Evolutionary conservation across 2,797 vertebrate species (phyloP).

Genomic region (Sphenodon punctatus): DNA sequence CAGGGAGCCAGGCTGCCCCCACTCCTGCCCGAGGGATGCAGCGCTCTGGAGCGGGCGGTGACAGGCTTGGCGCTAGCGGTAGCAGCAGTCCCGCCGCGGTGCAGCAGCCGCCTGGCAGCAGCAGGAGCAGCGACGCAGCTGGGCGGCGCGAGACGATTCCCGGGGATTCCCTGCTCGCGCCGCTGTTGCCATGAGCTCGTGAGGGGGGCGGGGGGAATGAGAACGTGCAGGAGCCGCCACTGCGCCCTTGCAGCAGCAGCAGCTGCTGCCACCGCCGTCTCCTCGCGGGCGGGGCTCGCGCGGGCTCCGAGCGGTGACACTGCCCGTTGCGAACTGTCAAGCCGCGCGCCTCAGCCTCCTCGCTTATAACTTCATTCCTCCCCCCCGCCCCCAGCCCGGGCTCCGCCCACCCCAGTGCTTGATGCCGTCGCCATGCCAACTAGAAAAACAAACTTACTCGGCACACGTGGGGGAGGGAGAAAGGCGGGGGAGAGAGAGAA

Average conservation of each 20-base stretch:
- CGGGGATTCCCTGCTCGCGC: conserved; percentile 64
- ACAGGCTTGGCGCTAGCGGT: conserved; percentile 12
- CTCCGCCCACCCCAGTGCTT: background rate
- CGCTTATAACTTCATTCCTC: conserved; percentile 20
- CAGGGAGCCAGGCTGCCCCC: conserved; percentile 20
- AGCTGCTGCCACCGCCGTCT: conserved; percentile 14
- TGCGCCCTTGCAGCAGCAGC: too few species aligned
- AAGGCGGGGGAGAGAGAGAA: conserved; percentile 46
- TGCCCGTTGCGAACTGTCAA: conserved; percentile 67
- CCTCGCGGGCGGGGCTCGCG: conserved; percentile 42
- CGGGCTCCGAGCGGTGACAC: conserved; percentile 53
- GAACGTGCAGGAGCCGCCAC: conserved; percentile 15
- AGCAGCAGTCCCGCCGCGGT: conserved; percentile 6
- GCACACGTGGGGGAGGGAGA: conserved; percentile 54
- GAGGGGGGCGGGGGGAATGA: conserved; percentile 31
- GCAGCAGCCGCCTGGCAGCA: background rate
- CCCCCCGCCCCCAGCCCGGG: background rate
- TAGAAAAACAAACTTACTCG: conserved; percentile 70
- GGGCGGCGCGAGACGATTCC: conserved; percentile 35
- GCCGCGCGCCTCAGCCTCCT: background rate
- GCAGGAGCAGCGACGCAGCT: background rate
- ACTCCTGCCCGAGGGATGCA: conserved; percentile 38
- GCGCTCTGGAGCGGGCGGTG: conserved; percentile 31
- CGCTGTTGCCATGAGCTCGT: conserved; percentile 14
- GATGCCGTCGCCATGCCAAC: conserved; percentile 54